phyloP scores from a whole-genome alignment of 1,140 invertebrate species.

The Hormaphis cornu region DNA sequence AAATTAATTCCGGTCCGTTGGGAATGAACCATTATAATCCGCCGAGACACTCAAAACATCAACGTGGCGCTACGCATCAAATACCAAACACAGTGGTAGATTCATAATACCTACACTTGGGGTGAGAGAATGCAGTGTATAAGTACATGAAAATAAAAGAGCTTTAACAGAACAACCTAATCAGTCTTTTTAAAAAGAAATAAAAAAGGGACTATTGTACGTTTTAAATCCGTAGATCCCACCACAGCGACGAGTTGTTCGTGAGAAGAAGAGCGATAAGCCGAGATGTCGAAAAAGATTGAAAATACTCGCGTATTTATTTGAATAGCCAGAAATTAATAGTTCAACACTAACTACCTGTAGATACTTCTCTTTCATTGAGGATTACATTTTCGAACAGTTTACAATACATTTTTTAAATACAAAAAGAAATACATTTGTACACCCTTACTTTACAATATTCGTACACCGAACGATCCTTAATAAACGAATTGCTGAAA shows the following conservation, averaged over 20 bases:
- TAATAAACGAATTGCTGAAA: too few relatives aligned
- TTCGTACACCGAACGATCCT: too few relatives aligned
- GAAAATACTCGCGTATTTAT: not conserved
- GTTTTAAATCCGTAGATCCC: not conserved
- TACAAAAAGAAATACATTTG: too few relatives aligned
- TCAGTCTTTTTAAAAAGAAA: conserved; percentile 28
- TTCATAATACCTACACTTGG: not conserved
- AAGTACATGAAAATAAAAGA: conserved; percentile 10
- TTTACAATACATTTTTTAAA: not conserved
- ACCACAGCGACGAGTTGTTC: not conserved
- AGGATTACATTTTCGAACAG: not conserved
- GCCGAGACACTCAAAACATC: not conserved
- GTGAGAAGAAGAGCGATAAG: not conserved
- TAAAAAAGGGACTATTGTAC: conserved; percentile 23
- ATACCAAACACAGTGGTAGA: conserved; percentile 10
- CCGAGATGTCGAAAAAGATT: not conserved
- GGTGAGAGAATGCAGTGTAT: not conserved
- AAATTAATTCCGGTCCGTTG: not conserved
- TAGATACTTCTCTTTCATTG: not conserved
- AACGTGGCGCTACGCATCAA: not conserved
- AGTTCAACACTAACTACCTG: not conserved
- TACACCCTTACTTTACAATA: too few relatives aligned
- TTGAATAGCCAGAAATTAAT: conserved; percentile 13
- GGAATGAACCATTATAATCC: conserved; percentile 7
- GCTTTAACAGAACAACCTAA: conserved; percentile 22